Evolutionary conservation across 2,797 vertebrate genomes (phyloP).

Genomic region (Columba guinea): DNA sequence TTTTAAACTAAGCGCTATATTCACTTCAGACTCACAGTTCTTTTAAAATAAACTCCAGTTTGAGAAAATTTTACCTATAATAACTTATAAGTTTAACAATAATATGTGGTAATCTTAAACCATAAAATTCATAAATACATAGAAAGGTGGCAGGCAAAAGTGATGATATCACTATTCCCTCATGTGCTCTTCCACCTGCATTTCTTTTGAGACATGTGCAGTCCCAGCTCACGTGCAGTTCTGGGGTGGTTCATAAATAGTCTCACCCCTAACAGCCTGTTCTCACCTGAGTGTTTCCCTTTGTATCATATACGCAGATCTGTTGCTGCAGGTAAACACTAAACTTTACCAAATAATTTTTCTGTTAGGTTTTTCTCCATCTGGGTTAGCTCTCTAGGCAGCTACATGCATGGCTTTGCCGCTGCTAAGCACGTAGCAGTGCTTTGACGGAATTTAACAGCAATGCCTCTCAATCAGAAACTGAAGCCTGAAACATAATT

Average conservation of each 20-base stretch:
- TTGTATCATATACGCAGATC: background rate
- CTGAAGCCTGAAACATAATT: background rate
- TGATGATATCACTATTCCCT: background rate
- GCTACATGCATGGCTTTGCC: background rate
- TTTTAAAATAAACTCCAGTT: background rate
- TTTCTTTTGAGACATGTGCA: background rate
- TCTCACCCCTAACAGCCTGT: background rate
- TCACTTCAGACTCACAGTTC: background rate
- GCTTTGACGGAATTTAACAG: background rate
- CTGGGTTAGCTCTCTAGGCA: background rate
- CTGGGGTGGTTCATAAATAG: background rate
- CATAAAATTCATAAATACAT: background rate
- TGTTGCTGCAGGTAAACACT: background rate
- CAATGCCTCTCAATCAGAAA: background rate
- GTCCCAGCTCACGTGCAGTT: background rate
- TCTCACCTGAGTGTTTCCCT: background rate
- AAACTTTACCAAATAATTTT: background rate
- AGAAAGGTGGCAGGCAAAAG: background rate
- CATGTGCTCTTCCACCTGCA: background rate
- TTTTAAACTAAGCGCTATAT: background rate
- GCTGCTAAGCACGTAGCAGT: background rate
- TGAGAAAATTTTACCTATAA: background rate
- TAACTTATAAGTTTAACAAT: background rate
- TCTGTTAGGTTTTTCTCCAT: background rate
- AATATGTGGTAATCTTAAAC: background rate